Base-by-base conservation (phyloP, 2,113 vertebrate species). In the Notothenia rossii region DNA sequence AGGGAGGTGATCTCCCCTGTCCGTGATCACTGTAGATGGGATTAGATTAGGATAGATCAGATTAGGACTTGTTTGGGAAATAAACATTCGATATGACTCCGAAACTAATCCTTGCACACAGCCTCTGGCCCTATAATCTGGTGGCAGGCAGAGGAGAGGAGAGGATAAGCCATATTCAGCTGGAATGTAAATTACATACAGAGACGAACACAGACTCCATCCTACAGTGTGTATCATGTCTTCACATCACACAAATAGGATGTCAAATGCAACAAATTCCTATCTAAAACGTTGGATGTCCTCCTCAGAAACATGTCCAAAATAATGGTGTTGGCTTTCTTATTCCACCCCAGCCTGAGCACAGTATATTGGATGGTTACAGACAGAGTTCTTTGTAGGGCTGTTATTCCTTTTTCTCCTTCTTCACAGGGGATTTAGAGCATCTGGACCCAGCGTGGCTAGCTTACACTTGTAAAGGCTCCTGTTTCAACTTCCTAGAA, bases 11-110 rank as follows among this genome's bases (percentile, higher is more conserved):
- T 72, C 58, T 48, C 22, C 48, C 46, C 56, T 60, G 63, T 72
- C 84, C 75, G 77, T 68, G 79, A 86, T 85, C 79, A 82, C 78
- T 82, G 56, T 75, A 71, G 78, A 91, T 88, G 54, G 83, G 89
- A 92, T 92, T 91, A 91, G 84, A 89, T 88, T 82, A 89, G 63
- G 63, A 40, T 53, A 67, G 71, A 92, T 87, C 68, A 88, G 91
- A 94, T 93, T 90, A 91, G 36, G 77, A 81, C 85, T 84, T 91
- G 85, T 91, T 92, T 90, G 80, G 82, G 84, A 83, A 83, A 83
- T 92, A 90, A 89, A 91, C 86, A 84, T 82, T 89, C 72, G 80
- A 81, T 87, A 79, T 86, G 82, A 93, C 45, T 65, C 75, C 40
- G 33, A 86, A 83, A 75, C 73, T 72, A 92, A 93, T 91, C 79